These are phyloP conservation scores for Serinus canaria DNA, from an alignment of 2,113 vertebrate species.

Conservation along the genomic window DNA sequence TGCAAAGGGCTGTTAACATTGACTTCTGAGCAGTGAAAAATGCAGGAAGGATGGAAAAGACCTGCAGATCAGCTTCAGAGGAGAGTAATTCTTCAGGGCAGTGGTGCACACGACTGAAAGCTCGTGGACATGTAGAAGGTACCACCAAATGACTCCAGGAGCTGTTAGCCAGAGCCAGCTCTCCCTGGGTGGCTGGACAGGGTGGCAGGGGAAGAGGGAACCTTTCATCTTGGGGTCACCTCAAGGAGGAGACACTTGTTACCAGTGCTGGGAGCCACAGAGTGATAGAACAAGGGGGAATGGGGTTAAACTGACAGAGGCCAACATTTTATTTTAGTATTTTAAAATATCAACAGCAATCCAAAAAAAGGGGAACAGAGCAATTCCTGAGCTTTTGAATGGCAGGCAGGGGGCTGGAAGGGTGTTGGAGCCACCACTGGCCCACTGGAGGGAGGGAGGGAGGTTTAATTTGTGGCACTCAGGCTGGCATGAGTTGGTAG, in stretches of 20 bases:
- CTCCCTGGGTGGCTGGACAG: not conserved
- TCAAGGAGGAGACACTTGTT: not conserved
- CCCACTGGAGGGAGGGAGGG: not conserved
- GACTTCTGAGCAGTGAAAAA: not conserved
- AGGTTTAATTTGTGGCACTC: not conserved
- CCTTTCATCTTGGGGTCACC: not conserved
- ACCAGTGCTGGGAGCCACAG: not conserved
- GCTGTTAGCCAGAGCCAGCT: not conserved
- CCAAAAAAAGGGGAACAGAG: not conserved
- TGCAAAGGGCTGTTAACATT: not conserved
- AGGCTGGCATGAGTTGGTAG: not conserved
- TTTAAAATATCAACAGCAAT: not conserved
- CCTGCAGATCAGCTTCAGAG: not conserved
- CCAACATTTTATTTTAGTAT: not conserved
- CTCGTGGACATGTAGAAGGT: not conserved
- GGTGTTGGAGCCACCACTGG: not conserved
- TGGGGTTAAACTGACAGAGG: not conserved
- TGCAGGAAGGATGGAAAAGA: not conserved
- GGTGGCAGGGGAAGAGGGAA: not conserved
- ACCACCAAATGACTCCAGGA: not conserved
- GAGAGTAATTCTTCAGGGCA: not conserved
- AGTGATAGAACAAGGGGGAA: not conserved
- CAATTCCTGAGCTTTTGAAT: not conserved
- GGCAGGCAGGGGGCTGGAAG: not conserved
- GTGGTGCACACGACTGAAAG: rapidly evolving